Percentiles rank a stretch among this genome's conserved stretches.
These are phyloP conservation scores for Telmatochromis sp. DNA, from an alignment of 2,113 vertebrate genomes.

Conservation along the genomic window DNA sequence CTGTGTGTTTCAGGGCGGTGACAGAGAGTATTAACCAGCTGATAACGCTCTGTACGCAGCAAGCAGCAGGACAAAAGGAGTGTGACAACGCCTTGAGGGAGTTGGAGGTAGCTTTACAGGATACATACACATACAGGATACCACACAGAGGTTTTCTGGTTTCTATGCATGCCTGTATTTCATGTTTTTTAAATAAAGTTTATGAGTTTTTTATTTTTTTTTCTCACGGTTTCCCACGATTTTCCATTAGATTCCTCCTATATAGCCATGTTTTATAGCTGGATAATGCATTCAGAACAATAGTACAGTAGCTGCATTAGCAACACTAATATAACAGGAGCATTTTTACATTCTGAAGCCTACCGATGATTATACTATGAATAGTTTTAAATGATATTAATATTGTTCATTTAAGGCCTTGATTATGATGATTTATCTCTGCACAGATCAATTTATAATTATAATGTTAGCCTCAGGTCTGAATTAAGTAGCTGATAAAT, in stretches of 20 bases:
- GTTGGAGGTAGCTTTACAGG: constrained; percentile 79
- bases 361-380: background rate
- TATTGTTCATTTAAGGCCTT: background rate
- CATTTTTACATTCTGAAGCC: background rate
- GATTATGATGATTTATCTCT: background rate
- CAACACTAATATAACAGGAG: background rate
- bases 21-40: constrained; percentile 99
- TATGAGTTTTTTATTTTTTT: background rate
- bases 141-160: background rate
- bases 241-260: background rate
- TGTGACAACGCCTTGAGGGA: constrained; percentile 96
- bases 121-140: background rate
- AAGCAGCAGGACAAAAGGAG: constrained; percentile 97
- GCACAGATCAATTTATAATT: background rate
- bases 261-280: background rate
- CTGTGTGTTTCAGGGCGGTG: constrained; percentile 83
- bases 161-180: background rate
- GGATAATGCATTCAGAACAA: background rate
- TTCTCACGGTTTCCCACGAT: background rate
- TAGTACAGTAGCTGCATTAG: background rate
- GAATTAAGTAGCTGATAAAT: background rate
- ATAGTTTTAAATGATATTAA: background rate
- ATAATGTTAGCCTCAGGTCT: background rate
- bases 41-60: constrained; percentile 96
- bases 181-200: background rate